Percentiles rank a stretch among this genome's conserved stretches.
phyloP scores from a whole-genome alignment of 2,113 vertebrate species.

The Anthoscopus minutus region DNA sequence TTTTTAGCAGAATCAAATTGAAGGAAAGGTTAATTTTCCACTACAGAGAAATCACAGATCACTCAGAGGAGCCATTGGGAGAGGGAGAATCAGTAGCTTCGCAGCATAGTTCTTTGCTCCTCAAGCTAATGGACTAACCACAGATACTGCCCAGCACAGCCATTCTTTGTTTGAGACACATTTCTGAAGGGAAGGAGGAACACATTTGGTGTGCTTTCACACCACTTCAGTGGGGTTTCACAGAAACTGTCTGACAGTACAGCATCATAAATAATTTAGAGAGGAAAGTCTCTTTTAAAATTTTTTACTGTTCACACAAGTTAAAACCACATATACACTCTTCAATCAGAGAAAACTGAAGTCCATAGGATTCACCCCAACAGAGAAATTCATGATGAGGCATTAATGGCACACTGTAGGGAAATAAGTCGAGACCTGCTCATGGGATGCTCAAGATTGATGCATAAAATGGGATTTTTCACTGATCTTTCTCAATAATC shows the following conservation, averaged over 20 bases:
- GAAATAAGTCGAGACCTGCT: neutral
- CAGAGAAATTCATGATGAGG: neutral
- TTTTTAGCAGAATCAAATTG: neutral
- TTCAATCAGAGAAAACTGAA: neutral
- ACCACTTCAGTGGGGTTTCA: neutral
- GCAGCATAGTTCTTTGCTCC: neutral
- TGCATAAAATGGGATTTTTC: neutral
- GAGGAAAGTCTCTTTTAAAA: neutral
- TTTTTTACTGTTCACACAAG: neutral
- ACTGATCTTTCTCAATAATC: neutral
- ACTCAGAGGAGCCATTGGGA: neutral
- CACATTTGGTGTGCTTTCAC: neutral
- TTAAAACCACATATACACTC: neutral
- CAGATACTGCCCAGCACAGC: neutral
- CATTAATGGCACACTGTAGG: neutral
- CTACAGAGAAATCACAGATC: neutral
- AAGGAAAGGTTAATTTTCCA: neutral
- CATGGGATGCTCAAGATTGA: neutral
- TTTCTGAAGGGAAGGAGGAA: neutral
- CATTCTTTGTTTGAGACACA: neutral
- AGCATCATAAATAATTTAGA: rapidly evolving
- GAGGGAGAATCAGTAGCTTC: neutral
- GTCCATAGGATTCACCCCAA: neutral
- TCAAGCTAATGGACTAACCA: neutral
- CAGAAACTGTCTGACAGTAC: neutral